Conservation (phyloP, 2,888 invertebrate species). For the Ischnus inquisitorius region DNA sequence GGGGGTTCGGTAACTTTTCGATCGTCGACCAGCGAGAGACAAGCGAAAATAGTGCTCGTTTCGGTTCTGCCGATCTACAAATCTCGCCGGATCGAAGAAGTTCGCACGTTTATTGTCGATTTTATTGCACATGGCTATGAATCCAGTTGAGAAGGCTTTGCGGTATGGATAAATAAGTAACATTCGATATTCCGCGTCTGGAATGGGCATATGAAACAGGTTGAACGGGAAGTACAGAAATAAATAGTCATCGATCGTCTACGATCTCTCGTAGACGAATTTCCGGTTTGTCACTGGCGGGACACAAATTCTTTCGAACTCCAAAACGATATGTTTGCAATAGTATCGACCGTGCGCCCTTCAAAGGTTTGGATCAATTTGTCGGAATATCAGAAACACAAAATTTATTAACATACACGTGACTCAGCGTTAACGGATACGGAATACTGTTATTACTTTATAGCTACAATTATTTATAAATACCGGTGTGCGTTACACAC, state of each 20-base stretch:
- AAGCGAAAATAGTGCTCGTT: too few species aligned
- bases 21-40: not conserved
- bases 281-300: not conserved
- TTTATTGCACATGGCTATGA: not conserved
- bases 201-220: not conserved
- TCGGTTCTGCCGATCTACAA: too few species aligned
- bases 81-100: not conserved
- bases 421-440: not conserved
- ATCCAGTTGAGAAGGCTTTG: not conserved
- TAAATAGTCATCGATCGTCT: not conserved
- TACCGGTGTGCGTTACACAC: not conserved
- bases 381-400: not conserved
- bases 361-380: not conserved
- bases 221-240: slow-evolving; percentile 1
- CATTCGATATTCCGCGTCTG: too few species aligned
- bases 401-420: not conserved
- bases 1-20: not conserved
- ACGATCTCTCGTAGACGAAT: not conserved
- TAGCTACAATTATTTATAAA: slow-evolving; percentile 2
- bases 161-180: too few species aligned
- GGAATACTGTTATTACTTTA: not conserved
- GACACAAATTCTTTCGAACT: not conserved
- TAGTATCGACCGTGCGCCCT: too few species aligned
- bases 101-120: slow-evolving; percentile 4
- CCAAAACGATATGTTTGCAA: too few species aligned